Conservation (phyloP, 2,888 invertebrate genomes). For the Drosophila subquinaria region DNA sequence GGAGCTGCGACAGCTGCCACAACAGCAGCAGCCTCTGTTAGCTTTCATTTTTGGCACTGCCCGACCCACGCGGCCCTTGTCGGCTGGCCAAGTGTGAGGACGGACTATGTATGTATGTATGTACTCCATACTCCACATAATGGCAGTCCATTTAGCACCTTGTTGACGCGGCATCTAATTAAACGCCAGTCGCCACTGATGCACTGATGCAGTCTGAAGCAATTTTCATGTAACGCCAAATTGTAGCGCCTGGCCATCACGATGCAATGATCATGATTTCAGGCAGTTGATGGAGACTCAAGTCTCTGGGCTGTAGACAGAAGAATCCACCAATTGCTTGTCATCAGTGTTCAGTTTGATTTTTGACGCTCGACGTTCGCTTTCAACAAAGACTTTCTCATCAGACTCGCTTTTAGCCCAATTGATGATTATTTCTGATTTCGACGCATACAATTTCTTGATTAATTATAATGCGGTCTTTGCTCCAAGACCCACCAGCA, state of each 20-base stretch:
- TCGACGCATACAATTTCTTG: slow-evolving; percentile 69
- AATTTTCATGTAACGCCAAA: slow-evolving; percentile 77
- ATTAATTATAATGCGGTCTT: slow-evolving; percentile 72
- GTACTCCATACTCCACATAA: slow-evolving; percentile 54
- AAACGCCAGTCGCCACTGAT: slow-evolving; percentile 55
- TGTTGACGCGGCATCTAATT: slow-evolving; percentile 85
- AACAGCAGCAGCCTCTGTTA: slow-evolving; percentile 36
- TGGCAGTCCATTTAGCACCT: slow-evolving; percentile 84
- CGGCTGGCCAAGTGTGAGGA: slow-evolving; percentile 9
- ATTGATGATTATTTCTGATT: slow-evolving; percentile 78
- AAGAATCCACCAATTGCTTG: slow-evolving; percentile 32
- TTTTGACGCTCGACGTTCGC: slow-evolving; percentile 40
- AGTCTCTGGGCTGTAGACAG: slow-evolving; percentile 6
- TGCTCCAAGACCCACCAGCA: slow-evolving; percentile 47
- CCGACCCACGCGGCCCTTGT: slow-evolving; percentile 74
- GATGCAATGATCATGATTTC: slow-evolving; percentile 50
- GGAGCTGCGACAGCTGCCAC: slow-evolving; percentile 64
- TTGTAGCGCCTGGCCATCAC: slow-evolving; percentile 71
- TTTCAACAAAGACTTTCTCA: slow-evolving; percentile 65
- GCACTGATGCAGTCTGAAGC: slow-evolving; percentile 33
- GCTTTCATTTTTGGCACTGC: slow-evolving; percentile 71
- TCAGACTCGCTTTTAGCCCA: slow-evolving; percentile 50
- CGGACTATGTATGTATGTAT: slow-evolving; percentile 1
- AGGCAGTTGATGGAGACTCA: slow-evolving; percentile 42
- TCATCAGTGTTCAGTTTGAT: slow-evolving; percentile 31